A percentile compares a stretch with the other conserved stretches of the same genome.
Evolutionary conservation across 2,888 invertebrate genomes (phyloP).

Genomic region (Orgyia antiqua): DNA sequence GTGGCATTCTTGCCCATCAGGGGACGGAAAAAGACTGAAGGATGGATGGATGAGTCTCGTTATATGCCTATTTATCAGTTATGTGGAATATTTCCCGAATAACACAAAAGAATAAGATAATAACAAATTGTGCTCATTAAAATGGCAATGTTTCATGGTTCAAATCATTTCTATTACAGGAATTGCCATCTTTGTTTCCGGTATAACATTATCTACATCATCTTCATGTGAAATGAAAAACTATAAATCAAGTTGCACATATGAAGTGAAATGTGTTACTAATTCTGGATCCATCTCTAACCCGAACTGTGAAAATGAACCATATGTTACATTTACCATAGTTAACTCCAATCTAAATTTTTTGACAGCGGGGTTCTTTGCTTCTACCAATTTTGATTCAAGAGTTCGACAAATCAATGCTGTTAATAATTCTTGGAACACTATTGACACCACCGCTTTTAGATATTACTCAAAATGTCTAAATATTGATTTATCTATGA

Average conservation of each 20-base stretch:
- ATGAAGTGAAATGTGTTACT: conserved; percentile 37
- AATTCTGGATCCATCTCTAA: conserved; percentile 33
- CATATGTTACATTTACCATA: conserved; percentile 45
- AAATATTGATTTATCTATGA: conserved; percentile 41
- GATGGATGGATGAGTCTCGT: no score
- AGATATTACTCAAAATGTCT: conserved; percentile 42
- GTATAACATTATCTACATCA: conserved; percentile 15
- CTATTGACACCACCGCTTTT: conserved; percentile 34
- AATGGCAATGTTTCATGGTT: no score
- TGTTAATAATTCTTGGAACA: conserved; percentile 36
- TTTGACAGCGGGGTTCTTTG: conserved; percentile 45
- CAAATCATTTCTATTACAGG: conserved; percentile 32
- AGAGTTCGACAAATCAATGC: conserved; percentile 46
- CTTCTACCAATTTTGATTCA: conserved; percentile 58
- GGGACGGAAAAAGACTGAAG: no score
- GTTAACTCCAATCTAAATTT: conserved; percentile 22
- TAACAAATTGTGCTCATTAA: no score
- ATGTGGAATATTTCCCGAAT: no score
- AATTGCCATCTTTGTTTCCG: conserved; percentile 13
- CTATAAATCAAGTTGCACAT: conserved; percentile 34
- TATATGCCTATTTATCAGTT: no score
- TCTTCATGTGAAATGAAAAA: conserved; percentile 25
- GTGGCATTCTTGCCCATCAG: no score
- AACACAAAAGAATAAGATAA: no score
- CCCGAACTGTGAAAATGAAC: conserved; percentile 34